phyloP scores from a whole-genome alignment of 2,888 invertebrate species.

The Sturmia bella region DNA sequence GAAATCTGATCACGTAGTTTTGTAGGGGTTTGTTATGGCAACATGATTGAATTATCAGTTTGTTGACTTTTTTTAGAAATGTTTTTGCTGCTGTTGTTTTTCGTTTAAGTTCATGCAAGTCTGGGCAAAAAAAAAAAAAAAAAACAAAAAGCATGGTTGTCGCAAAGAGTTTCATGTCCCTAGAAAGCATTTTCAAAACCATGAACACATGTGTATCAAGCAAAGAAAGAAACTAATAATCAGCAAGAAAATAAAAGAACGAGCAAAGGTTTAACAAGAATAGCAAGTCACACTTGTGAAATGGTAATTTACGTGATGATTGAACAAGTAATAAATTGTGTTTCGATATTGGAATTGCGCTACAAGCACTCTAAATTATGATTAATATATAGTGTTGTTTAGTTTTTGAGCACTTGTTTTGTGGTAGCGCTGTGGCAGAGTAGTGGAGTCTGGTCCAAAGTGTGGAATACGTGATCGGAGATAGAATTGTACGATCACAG shows the following conservation, averaged over 20 bases:
- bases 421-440: no score
- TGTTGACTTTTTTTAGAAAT: conserved; percentile 75
- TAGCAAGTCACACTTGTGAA: conserved; percentile 67
- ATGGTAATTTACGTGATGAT: conserved; percentile 68
- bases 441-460: no score
- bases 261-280: conserved; percentile 21
- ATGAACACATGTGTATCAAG: conserved; percentile 30
- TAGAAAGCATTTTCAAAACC: conserved; percentile 8
- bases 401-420: neutral
- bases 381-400: conserved; percentile 4
- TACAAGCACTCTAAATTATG: conserved; percentile 33
- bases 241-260: neutral
- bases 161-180: neutral
- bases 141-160: conserved; percentile 34
- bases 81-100: conserved; percentile 49
- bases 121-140: neutral
- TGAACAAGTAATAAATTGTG: conserved; percentile 64
- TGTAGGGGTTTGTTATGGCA: conserved; percentile 72
- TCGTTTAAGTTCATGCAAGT: conserved; percentile 22
- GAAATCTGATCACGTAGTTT: conserved; percentile 73
- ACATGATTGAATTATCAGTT: conserved; percentile 80
- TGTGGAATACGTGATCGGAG: no score
- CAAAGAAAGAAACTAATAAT: conserved; percentile 1
- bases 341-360: conserved; percentile 43
- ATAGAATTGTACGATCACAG: no score